Conservation (phyloP, 2,888 invertebrate species). For the Endomychus coccineus region DNA sequence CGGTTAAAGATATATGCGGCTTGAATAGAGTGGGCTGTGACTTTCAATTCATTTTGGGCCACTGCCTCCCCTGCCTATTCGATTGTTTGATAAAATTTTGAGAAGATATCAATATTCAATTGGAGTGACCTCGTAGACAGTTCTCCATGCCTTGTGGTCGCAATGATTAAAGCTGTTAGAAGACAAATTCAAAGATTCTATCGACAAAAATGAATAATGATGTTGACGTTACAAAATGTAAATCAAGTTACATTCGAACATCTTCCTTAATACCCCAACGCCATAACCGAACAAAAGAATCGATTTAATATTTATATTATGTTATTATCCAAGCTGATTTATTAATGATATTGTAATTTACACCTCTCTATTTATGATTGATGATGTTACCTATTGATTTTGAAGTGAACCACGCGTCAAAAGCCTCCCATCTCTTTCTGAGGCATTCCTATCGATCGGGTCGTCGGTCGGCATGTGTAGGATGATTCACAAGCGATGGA, state of each 20-base stretch:
- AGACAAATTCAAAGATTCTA: too few relatives aligned
- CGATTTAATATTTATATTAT: slow-evolving; percentile 29
- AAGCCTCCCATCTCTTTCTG: not conserved
- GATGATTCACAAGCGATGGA: not conserved
- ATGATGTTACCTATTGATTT: slow-evolving; percentile 19
- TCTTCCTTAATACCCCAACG: slow-evolving; percentile 3
- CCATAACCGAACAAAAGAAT: slow-evolving; percentile 18
- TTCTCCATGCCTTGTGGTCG: too few relatives aligned
- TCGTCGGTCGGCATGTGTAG: not conserved
- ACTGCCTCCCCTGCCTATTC: too few relatives aligned
- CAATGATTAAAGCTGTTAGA: too few relatives aligned
- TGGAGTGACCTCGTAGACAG: too few relatives aligned
- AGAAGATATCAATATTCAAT: too few relatives aligned
- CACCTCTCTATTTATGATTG: slow-evolving; percentile 29
- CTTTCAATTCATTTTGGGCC: too few relatives aligned
- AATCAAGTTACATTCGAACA: slow-evolving; percentile 1
- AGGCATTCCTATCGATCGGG: not conserved
- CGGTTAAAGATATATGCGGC: too few relatives aligned
- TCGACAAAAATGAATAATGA: slow-evolving; percentile 9
- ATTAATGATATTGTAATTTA: slow-evolving; percentile 32
- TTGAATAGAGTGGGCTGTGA: too few relatives aligned
- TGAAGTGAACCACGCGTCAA: slow-evolving; percentile 5
- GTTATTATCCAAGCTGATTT: slow-evolving; percentile 28
- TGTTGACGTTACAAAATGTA: slow-evolving; percentile 4
- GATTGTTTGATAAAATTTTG: too few relatives aligned